Conservation (phyloP, 2,797 vertebrate genomes). For the Buphagus erythrorhynchus region DNA sequence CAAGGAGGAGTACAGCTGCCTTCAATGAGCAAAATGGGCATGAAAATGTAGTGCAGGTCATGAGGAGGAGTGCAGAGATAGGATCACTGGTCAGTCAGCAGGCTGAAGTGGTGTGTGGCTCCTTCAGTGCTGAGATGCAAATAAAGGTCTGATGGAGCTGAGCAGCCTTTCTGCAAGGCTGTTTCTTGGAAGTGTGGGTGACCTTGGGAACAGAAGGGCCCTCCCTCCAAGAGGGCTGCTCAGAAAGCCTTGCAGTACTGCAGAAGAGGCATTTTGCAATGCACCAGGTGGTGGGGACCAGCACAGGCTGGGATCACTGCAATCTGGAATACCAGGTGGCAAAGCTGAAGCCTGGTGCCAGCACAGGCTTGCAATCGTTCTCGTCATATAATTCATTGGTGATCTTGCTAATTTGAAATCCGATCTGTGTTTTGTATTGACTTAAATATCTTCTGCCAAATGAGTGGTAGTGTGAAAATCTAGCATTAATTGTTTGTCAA, state of each 20-base stretch:
- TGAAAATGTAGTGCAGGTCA: background rate
- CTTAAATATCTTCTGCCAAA: conserved; percentile 43
- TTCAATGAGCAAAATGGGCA: rapidly evolving
- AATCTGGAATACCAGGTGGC: conserved; percentile 67
- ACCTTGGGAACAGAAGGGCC: conserved; percentile 43
- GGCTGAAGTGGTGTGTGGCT: background rate
- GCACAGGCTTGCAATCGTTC: conserved; percentile 2
- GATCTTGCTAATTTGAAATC: conserved; percentile 53
- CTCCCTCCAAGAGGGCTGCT: background rate
- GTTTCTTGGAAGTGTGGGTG: background rate
- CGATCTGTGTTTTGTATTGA: conserved; percentile 27
- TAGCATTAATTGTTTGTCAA: conserved; percentile 40
- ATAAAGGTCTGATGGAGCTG: background rate
- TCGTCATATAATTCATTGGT: conserved; percentile 5
- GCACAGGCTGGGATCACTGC: conserved; percentile 36
- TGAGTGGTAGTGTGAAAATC: conserved; percentile 41
- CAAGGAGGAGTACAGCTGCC: background rate
- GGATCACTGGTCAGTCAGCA: background rate
- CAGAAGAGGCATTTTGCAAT: conserved; percentile 19
- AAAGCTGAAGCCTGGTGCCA: conserved; percentile 32
- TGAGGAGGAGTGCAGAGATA: background rate
- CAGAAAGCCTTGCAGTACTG: conserved; percentile 9
- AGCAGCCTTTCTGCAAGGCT: background rate
- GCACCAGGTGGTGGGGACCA: conserved; percentile 49
- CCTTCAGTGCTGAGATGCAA: background rate